These are phyloP conservation scores for Elysia chlorotica DNA, from an alignment of 1,140 invertebrate genomes.

Conservation along the genomic window DNA sequence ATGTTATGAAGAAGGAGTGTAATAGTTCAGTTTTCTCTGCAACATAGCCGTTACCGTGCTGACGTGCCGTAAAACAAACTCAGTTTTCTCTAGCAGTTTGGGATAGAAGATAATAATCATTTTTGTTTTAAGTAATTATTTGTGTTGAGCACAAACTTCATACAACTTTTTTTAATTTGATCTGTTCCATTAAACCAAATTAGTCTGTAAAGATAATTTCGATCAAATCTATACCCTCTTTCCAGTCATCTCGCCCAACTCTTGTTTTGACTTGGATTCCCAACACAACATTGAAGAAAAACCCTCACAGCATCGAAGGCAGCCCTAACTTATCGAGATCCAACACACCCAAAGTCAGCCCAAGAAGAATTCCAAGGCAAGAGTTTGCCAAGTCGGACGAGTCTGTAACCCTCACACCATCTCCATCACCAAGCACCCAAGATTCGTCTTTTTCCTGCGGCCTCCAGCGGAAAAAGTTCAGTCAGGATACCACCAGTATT, in stretches of 20 bases:
- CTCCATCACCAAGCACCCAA: slow-evolving; percentile 24
- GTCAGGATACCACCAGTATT: slow-evolving; percentile 41
- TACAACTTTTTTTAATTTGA: too few relatives aligned
- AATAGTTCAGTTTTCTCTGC: too few relatives aligned
- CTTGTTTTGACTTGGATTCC: slow-evolving; percentile 92
- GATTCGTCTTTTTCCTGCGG: neutral
- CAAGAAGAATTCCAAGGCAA: slow-evolving; percentile 49
- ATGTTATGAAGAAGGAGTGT: too few relatives aligned
- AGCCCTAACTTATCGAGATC: slow-evolving; percentile 51
- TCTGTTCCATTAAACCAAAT: too few relatives aligned
- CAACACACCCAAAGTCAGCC: slow-evolving; percentile 46
- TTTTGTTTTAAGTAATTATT: too few relatives aligned
- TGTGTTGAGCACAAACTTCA: too few relatives aligned
- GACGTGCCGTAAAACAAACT: too few relatives aligned
- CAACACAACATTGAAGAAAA: slow-evolving; percentile 84
- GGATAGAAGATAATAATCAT: too few relatives aligned
- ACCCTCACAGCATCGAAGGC: slow-evolving; percentile 78
- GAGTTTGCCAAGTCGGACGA: slow-evolving; percentile 44
- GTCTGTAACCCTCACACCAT: slow-evolving; percentile 37
- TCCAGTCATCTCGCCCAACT: slow-evolving; percentile 70
- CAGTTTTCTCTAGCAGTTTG: too few relatives aligned
- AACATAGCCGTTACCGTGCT: too few relatives aligned
- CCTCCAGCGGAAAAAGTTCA: slow-evolving; percentile 35
- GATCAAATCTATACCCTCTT: too few relatives aligned
- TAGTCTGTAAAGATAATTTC: too few relatives aligned